phyloP scores from a whole-genome alignment of 2,888 invertebrate genomes.

The Malacosoma neustria region DNA sequence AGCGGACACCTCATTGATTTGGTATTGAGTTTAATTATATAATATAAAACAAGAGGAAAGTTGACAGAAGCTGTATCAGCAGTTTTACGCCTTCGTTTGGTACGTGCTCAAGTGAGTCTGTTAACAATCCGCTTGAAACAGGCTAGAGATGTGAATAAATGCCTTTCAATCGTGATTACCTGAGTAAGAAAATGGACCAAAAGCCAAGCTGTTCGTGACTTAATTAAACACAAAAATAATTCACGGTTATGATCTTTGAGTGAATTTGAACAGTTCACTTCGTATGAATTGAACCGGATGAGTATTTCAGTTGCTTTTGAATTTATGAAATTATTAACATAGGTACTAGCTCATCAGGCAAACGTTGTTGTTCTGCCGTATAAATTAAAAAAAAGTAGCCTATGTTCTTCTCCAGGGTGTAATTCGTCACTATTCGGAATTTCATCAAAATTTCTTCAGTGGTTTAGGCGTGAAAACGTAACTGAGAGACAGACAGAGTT shows the following conservation, averaged over 20 bases:
- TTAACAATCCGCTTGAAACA: conserved; percentile 34
- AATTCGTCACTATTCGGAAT: no score
- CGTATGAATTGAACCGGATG: not conserved
- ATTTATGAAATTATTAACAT: no score
- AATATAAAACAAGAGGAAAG: conserved; percentile 1
- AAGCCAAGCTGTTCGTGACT: conserved; percentile 45
- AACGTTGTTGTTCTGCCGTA: no score
- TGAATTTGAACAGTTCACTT: not conserved
- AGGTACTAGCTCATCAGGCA: no score
- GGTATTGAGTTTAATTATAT: not conserved
- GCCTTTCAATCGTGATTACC: conserved; percentile 51
- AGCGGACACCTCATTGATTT: not conserved
- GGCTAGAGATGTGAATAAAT: conserved; percentile 54
- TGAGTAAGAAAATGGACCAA: conserved; percentile 34
- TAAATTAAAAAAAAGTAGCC: no score
- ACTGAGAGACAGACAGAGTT: no score
- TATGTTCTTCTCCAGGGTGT: no score
- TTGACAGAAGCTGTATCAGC: conserved; percentile 11
- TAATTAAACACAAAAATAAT: conserved; percentile 45
- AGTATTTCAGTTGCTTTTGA: no score
- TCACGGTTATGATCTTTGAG: conserved; percentile 30
- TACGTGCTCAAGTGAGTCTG: conserved; percentile 48
- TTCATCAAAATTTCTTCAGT: no score
- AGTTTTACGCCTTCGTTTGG: conserved; percentile 27
- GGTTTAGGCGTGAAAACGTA: no score